These are phyloP conservation scores for Lepidocolaptes lacrymiger DNA, from an alignment of 2,797 vertebrate species.

Conservation along the genomic window DNA sequence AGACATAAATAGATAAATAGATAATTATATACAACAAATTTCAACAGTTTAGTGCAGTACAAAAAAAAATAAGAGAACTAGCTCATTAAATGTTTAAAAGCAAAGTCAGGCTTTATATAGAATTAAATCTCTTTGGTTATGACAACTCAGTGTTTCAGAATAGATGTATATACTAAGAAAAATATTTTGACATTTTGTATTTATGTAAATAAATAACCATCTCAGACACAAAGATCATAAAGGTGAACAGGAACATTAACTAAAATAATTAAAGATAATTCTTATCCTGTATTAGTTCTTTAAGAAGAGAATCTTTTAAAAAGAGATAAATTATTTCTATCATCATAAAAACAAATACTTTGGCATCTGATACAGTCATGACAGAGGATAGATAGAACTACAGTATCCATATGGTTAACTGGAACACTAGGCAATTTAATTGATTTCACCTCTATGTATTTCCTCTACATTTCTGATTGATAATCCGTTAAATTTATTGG, in stretches of 20 bases:
- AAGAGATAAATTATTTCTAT: background rate
- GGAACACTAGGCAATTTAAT: background rate
- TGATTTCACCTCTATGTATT: background rate
- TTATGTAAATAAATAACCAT: background rate
- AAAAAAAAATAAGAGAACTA: background rate
- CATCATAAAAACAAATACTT: background rate
- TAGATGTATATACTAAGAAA: background rate
- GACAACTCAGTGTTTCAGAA: background rate
- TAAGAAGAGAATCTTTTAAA: background rate
- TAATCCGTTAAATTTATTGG: background rate
- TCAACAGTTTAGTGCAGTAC: background rate
- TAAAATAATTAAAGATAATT: background rate
- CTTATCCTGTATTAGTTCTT: background rate
- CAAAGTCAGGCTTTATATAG: background rate
- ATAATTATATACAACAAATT: background rate
- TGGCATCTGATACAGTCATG: background rate
- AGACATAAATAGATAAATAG: background rate
- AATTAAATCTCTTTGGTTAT: background rate
- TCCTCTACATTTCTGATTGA: background rate
- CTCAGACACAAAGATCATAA: background rate
- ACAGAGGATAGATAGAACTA: background rate
- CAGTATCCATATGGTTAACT: background rate
- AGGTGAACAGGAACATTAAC: background rate
- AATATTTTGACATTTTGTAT: background rate
- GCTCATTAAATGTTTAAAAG: background rate